phyloP scores from a whole-genome alignment of 2,888 invertebrate genomes.

The Tridacna crocea region DNA sequence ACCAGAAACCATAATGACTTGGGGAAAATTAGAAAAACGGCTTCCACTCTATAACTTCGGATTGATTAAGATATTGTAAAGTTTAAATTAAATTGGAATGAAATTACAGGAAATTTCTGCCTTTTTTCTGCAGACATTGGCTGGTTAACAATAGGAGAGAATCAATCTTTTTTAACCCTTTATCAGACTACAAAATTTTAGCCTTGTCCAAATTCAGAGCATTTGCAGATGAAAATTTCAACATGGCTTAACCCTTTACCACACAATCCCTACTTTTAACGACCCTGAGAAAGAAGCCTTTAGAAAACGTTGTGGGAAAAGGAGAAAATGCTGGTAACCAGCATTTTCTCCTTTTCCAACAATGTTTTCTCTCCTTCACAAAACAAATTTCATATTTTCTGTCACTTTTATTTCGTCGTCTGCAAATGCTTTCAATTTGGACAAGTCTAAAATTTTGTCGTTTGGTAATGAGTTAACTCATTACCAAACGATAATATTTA shows the following conservation, averaged over 20 bases:
- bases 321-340: background rate
- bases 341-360: background rate
- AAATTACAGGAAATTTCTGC: constrained; percentile 12
- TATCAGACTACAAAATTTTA: no score
- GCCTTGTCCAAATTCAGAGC: no score
- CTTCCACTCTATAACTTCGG: background rate
- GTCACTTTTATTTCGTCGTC: no score
- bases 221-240: background rate
- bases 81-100: constrained; percentile 4
- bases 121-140: background rate
- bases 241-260: no score
- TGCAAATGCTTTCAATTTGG: no score
- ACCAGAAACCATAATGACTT: background rate
- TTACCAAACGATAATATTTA: no score
- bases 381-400: background rate
- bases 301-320: background rate
- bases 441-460: no score
- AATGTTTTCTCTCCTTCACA: no score
- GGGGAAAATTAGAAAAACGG: background rate
- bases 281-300: background rate
- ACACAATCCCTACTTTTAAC: no score
- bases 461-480: no score
- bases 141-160: constrained; percentile 1
- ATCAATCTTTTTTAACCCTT: background rate
- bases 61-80: constrained; percentile 14